Evolutionary conservation across 2,888 invertebrate species (phyloP).

Genomic region (Cerceris rybyensis): DNA sequence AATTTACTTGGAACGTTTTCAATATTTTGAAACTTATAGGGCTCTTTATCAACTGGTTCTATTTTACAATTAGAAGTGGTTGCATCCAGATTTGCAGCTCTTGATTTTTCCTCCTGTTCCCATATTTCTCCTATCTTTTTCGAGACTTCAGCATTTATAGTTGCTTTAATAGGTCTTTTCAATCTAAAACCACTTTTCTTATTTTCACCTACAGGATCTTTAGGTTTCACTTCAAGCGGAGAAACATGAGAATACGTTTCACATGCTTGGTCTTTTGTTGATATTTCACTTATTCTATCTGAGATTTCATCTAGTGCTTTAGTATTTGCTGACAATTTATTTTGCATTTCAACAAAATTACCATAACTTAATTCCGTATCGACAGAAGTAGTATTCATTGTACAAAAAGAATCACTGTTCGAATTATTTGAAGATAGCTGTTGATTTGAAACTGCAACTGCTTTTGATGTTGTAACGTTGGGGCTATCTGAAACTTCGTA

Average conservation of each 20-base stretch:
- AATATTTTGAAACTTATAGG: slow-evolving; percentile 7
- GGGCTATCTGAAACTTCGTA: slow-evolving; percentile 8
- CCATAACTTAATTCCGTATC: slow-evolving; percentile 12
- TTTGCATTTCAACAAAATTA: not conserved
- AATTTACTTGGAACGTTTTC: not conserved
- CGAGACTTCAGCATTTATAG: slow-evolving; percentile 63
- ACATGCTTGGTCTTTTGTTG: slow-evolving; percentile 12
- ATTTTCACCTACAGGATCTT: slow-evolving; percentile 28
- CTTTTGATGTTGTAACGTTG: not conserved
- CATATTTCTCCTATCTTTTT: slow-evolving; percentile 71
- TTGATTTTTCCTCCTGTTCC: slow-evolving; percentile 62
- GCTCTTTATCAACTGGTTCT: not conserved
- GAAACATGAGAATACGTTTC: slow-evolving; percentile 2
- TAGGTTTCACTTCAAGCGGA: slow-evolving; percentile 8
- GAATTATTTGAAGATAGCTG: slow-evolving; percentile 30
- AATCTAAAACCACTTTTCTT: slow-evolving; percentile 73
- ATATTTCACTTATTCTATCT: slow-evolving; percentile 10
- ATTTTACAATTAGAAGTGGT: slow-evolving; percentile 4
- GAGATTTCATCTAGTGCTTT: slow-evolving; percentile 5
- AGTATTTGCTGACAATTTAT: not conserved
- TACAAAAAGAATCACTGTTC: slow-evolving; percentile 11
- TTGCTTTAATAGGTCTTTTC: slow-evolving; percentile 76
- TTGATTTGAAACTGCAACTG: not conserved
- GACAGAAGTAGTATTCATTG: slow-evolving; percentile 1
- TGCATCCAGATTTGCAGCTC: not conserved